Conservation (phyloP, 1,140 invertebrate genomes). For the Geopemphigus sp. region DNA sequence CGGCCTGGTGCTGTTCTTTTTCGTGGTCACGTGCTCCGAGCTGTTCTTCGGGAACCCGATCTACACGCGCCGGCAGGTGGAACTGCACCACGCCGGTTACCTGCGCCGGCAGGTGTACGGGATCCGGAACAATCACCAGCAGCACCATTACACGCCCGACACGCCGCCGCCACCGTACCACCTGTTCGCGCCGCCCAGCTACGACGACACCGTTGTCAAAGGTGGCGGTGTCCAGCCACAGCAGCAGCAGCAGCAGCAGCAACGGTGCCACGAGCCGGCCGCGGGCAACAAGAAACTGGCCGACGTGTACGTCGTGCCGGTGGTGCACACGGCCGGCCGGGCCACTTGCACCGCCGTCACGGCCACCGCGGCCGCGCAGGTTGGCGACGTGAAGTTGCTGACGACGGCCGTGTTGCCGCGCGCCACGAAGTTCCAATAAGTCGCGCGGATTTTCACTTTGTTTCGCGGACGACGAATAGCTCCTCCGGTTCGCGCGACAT, state of each 20-base stretch:
- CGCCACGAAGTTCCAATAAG: not conserved
- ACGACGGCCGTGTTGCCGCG: not conserved
- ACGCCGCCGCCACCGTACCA: slow-evolving; percentile 63
- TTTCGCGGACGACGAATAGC: not conserved
- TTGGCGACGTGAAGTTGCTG: not conserved
- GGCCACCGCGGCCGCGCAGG: not conserved
- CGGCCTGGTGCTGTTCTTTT: slow-evolving; percentile 62
- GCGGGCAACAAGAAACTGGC: slow-evolving; percentile 9
- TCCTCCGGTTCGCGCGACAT: not conserved
- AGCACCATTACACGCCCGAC: slow-evolving; percentile 52
- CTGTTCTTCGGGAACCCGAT: slow-evolving; percentile 59
- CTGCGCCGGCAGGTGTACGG: slow-evolving; percentile 53
- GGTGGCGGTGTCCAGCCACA: slow-evolving; percentile 35
- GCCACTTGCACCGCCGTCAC: not conserved
- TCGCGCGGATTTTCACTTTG: not conserved
- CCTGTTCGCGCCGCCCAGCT: slow-evolving; percentile 62
- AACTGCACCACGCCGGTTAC: slow-evolving; percentile 53
- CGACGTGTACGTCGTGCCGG: slow-evolving; percentile 44
- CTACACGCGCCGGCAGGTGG: slow-evolving; percentile 50
- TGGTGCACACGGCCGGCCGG: slow-evolving; percentile 23
- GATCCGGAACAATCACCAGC: slow-evolving; percentile 7
- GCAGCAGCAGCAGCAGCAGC: slow-evolving; percentile 5
- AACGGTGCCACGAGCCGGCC: not conserved
- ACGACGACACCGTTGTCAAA: slow-evolving; percentile 59
- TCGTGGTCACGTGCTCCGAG: slow-evolving; percentile 63